These are phyloP conservation scores for Hypercompe scribonia DNA, from an alignment of 2,888 invertebrate species.

Conservation along the genomic window DNA sequence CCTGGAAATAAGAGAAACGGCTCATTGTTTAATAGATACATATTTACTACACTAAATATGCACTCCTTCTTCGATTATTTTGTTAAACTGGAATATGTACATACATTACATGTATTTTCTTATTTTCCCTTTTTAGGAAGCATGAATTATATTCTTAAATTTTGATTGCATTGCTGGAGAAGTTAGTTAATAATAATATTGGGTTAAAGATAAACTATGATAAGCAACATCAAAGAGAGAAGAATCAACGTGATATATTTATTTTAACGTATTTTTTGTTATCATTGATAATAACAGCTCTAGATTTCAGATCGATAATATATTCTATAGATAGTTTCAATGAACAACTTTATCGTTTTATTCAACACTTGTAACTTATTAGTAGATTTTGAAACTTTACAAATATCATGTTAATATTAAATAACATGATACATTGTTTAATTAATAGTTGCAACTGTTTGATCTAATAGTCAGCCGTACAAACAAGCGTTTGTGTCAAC, in stretches of 20 bases:
- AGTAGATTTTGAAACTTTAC: conserved; percentile 28
- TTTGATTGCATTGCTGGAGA: neutral
- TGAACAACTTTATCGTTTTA: neutral
- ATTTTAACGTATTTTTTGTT: neutral
- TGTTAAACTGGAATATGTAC: neutral
- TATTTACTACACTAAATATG: neutral
- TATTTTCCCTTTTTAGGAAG: neutral
- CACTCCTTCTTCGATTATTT: neutral
- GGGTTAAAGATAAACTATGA: neutral
- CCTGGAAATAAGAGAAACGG: conserved; percentile 25
- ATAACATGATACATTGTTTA: conserved; percentile 61
- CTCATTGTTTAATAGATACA: neutral
- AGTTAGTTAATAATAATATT: neutral
- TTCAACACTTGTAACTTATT: conserved; percentile 28
- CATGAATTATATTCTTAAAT: neutral
- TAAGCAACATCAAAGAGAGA: neutral
- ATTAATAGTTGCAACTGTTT: conserved; percentile 75
- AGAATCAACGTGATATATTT: neutral
- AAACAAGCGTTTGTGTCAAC: conserved; percentile 79
- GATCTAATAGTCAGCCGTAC: conserved; percentile 77
- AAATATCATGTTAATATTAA: conserved; percentile 34
- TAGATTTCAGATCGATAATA: neutral
- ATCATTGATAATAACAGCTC: no score
- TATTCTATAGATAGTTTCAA: neutral
- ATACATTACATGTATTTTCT: neutral